A percentile compares a stretch with the other conserved stretches of the same genome.
Evolutionary conservation across 1,140 invertebrate species (phyloP).

Genomic region (Drosophila ercepeae): DNA sequence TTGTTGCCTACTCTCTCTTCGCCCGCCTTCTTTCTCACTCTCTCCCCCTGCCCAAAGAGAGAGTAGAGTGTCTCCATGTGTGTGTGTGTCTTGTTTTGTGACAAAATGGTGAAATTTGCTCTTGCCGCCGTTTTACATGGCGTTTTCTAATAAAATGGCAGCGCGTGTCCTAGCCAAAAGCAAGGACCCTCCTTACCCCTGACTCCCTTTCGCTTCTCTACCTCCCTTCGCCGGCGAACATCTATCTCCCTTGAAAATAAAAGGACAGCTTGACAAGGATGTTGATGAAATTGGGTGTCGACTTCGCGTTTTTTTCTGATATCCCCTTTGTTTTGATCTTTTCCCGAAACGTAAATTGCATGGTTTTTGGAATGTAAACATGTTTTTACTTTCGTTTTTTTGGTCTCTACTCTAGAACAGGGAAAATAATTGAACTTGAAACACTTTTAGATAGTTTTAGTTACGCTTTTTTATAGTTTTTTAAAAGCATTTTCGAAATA

Average conservation of each 20-base stretch:
- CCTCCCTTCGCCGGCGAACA: too few relatives aligned
- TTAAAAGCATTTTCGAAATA: too few relatives aligned
- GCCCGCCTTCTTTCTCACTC: background rate
- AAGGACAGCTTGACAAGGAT: slow-evolving; percentile 1
- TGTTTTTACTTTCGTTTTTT: slow-evolving; percentile 12
- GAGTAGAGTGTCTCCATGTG: background rate
- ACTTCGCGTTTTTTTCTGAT: slow-evolving; percentile 7
- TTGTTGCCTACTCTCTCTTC: slow-evolving; percentile 10
- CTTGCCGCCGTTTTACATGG: slow-evolving; percentile 63
- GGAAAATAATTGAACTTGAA: too few relatives aligned
- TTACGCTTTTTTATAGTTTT: too few relatives aligned
- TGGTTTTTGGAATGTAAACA: background rate
- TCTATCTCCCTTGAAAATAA: background rate
- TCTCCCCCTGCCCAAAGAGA: background rate
- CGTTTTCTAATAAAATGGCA: slow-evolving; percentile 80
- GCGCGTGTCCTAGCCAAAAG: slow-evolving; percentile 43
- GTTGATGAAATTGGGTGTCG: slow-evolving; percentile 30
- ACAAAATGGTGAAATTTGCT: slow-evolving; percentile 80
- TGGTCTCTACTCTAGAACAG: background rate
- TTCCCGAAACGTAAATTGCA: background rate
- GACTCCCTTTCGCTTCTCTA: background rate
- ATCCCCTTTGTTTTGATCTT: slow-evolving; percentile 20
- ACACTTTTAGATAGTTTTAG: too few relatives aligned
- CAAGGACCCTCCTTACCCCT: background rate
- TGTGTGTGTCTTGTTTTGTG: slow-evolving; percentile 41